Base-by-base conservation (phyloP, 2,888 invertebrate species). In the Caenorhabditis macrosperma region DNA sequence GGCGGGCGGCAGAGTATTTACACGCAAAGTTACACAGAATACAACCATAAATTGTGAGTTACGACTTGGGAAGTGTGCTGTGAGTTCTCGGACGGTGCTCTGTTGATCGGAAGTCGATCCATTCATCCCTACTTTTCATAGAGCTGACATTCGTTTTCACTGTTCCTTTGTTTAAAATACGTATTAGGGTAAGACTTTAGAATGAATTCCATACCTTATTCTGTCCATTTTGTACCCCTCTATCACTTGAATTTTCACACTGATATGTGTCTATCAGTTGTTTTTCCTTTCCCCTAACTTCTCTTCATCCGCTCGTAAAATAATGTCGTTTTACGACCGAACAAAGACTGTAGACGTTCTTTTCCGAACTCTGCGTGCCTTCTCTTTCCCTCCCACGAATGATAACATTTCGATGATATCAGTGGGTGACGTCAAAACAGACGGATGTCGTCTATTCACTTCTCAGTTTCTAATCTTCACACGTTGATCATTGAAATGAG, bases 381-480 rank as follows among this genome's bases (percentile, higher is more conserved):
- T 61, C 30, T 33, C n/a, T n/a, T n/a, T 54, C 59, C 17, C 30
- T 44, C 35, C 60, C 38, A 33, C 5, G 35, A 20, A 38, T 61
- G 72, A 72, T 69, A 69, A 59, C 69, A 69, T 28, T 15, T 50
- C 24, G 52, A 52, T 52, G 52, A 52, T 52, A 28, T 52, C 52
- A 52, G 52, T 41, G 1, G 38, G 46, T 69, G 69, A 69, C 60
- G 69, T 69, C 55, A 38, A 26, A 50, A 48, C 30, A 30, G 48
- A 26, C 57, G 28, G 59, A 30, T 61, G 38, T 54, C 52, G 41
- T 71, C 63, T 46, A 54, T 63, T 63, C 63, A 20, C 38, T 33
- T n/a, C 38, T 50, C 22, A 50, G 15, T 35, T 48, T 68, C 68
- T 64, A 67, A 66, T 75, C 67, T 75, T 60, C 66, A 54, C 57